Evolutionary conservation across 2,797 vertebrate species (phyloP).

Genomic region (Bryconaethiops microstoma): DNA sequence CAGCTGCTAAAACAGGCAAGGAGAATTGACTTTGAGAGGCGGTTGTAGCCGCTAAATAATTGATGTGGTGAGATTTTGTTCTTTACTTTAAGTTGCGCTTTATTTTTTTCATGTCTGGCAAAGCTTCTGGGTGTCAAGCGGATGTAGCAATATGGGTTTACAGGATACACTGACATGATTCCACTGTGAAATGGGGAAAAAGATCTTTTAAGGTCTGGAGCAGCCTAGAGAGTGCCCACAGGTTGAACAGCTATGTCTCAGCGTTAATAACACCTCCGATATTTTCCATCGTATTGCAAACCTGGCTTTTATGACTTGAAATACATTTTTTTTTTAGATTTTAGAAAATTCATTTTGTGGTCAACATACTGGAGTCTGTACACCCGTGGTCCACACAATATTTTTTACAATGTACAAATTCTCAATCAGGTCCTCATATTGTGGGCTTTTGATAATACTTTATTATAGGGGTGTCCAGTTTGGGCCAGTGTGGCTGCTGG

Average conservation of each 20-base stretch:
- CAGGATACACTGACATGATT: constrained; percentile 25
- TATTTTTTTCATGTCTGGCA: constrained; percentile 42
- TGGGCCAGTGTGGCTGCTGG: no score
- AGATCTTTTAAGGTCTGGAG: constrained; percentile 17
- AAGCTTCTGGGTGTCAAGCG: constrained; percentile 30
- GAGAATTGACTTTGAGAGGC: constrained; percentile 47
- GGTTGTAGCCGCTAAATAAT: constrained; percentile 49
- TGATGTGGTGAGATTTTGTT: constrained; percentile 46
- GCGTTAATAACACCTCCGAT: neutral
- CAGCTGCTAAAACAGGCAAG: constrained; percentile 51
- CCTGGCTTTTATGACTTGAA: neutral
- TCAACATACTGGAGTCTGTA: neutral
- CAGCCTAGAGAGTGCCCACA: neutral
- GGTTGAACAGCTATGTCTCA: neutral
- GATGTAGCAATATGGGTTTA: constrained; percentile 33
- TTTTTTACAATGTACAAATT: neutral
- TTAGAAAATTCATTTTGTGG: neutral
- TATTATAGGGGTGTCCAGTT: no score
- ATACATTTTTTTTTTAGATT: neutral
- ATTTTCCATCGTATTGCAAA: neutral
- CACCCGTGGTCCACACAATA: neutral
- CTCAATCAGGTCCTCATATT: neutral
- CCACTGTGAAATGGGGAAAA: constrained; percentile 22
- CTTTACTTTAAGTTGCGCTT: constrained; percentile 41
- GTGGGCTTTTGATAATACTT: neutral